Evolutionary conservation across 2,797 vertebrate genomes (phyloP).

Genomic region (Notolepis coatsorum): DNA sequence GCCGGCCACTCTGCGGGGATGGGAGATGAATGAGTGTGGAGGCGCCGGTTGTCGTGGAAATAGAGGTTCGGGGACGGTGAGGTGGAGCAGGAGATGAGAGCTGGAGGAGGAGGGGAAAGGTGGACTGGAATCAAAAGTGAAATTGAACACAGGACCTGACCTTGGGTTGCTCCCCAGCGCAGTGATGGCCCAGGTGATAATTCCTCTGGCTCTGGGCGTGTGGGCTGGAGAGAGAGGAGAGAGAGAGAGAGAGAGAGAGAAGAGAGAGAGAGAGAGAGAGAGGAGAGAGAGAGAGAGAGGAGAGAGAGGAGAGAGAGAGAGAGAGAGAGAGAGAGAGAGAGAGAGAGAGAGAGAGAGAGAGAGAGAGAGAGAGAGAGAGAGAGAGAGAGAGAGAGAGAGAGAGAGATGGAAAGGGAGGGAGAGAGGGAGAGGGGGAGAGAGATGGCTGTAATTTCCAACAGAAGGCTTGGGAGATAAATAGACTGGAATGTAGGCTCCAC

Average conservation of each 20-base stretch:
- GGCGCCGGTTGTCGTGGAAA: conserved; percentile 65
- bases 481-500: conserved; percentile 54
- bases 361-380: conserved; percentile 8
- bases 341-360: conserved; percentile 37
- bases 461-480: conserved; percentile 76
- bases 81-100: conserved; percentile 46
- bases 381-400: conserved; percentile 29
- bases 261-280: conserved; percentile 37
- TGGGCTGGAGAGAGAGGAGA: conserved; percentile 43
- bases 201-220: conserved; percentile 54
- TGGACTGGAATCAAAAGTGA: conserved; percentile 73
- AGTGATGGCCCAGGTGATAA: conserved; percentile 75
- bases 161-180: conserved; percentile 62
- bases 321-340: conserved; percentile 18
- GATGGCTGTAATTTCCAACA: conserved; percentile 78
- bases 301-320: conserved; percentile 28
- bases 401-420: conserved; percentile 33
- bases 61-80: conserved; percentile 62
- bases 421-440: conserved; percentile 1
- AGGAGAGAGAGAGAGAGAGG: conserved; percentile 14
- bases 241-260: conserved; percentile 18
- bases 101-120: conserved; percentile 44
- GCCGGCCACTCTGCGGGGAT: conserved; percentile 57
- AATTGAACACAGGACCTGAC: conserved; percentile 79
- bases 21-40: conserved; percentile 73